A percentile compares a stretch with the other conserved stretches of the same genome.
These are phyloP conservation scores for Lissocephala sabroskyi DNA, from an alignment of 2,888 invertebrate species.

Conservation along the genomic window DNA sequence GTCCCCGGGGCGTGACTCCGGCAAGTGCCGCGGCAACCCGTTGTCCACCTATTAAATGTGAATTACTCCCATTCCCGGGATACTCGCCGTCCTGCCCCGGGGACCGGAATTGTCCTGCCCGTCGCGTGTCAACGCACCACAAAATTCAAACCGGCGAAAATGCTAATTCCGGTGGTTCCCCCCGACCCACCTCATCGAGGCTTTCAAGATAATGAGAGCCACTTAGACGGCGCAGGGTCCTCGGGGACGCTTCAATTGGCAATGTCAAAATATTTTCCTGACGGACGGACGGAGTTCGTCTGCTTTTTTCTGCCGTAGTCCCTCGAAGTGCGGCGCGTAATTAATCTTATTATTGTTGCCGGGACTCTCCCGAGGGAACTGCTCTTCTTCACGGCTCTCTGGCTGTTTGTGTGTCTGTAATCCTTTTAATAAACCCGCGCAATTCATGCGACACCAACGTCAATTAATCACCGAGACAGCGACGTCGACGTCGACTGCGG, in stretches of 20 bases:
- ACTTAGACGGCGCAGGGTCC: conserved; percentile 23
- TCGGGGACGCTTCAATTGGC: conserved; percentile 27
- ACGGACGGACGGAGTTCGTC: no score
- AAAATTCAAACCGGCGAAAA: conserved; percentile 37
- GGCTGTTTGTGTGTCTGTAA: conserved; percentile 44
- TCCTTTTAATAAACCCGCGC: conserved; percentile 57
- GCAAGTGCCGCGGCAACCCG: no score
- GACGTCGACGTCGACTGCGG: no score
- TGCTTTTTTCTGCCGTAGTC: no score
- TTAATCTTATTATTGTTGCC: conserved; percentile 44
- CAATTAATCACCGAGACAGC: conserved; percentile 52
- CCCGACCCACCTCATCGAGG: conserved; percentile 14
- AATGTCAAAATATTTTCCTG: conserved; percentile 45
- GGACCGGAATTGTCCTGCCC: background rate
- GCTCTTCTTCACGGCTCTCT: conserved; percentile 28
- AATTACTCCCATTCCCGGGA: background rate
- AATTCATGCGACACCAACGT: conserved; percentile 48
- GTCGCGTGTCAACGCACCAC: conserved; percentile 44
- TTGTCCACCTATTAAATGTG: no score
- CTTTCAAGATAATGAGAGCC: conserved; percentile 45
- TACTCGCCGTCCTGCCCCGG: background rate
- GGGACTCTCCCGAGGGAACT: conserved; percentile 8
- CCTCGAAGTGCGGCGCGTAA: conserved; percentile 37
- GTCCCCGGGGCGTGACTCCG: background rate
- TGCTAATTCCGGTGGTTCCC: conserved; percentile 30